phyloP scores from a whole-genome alignment of 2,888 invertebrate genomes.

The Melangyna quadrimaculata region DNA sequence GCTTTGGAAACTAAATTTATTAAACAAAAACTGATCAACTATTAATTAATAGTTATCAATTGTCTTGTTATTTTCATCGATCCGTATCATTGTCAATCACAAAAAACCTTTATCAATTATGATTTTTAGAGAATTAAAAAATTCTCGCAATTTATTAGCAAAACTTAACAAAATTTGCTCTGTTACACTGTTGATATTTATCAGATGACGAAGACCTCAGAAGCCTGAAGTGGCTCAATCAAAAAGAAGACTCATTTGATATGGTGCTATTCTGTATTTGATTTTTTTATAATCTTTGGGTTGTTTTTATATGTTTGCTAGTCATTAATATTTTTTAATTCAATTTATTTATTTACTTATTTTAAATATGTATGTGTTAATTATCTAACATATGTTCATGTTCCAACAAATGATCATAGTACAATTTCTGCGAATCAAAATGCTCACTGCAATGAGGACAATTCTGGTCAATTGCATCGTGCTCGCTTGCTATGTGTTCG shows the following conservation, averaged over 20 bases:
- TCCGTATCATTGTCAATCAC: too few relatives aligned
- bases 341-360: not conserved
- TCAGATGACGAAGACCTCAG: too few relatives aligned
- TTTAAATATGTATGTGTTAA: constrained; percentile 7
- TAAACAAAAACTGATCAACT: too few relatives aligned
- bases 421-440: constrained; percentile 73
- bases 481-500: constrained; percentile 71
- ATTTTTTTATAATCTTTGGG: not conserved
- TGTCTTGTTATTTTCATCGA: too few relatives aligned
- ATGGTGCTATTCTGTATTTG: not conserved
- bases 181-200: too few relatives aligned
- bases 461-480: constrained; percentile 72
- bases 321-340: not conserved
- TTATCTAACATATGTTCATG: constrained; percentile 71
- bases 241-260: not conserved
- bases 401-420: constrained; percentile 73
- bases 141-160: too few relatives aligned
- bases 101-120: too few relatives aligned
- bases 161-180: too few relatives aligned
- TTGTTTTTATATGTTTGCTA: not conserved
- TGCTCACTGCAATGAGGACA: constrained; percentile 72
- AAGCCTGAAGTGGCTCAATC: not conserved
- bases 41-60: too few relatives aligned
- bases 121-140: too few relatives aligned
- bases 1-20: too few relatives aligned